Conservation (phyloP, 1,140 invertebrate species). For the Lordiphosa collinella region DNA sequence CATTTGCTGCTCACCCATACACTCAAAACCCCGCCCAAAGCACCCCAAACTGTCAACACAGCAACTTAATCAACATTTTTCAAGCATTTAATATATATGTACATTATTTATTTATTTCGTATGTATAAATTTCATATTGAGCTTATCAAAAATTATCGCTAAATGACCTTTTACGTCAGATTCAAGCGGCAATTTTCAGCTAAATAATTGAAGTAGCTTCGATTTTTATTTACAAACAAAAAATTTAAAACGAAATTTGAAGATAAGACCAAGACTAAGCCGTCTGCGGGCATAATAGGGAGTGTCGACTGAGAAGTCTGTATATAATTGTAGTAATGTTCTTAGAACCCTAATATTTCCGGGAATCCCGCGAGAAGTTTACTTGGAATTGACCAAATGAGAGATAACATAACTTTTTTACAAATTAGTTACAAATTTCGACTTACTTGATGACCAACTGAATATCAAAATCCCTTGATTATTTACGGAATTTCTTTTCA, state of each 20-base stretch:
- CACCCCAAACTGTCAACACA: conserved; percentile 50
- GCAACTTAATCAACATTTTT: conserved; percentile 51
- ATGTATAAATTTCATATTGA: conserved; percentile 29
- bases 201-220: conserved; percentile 32
- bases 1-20: conserved; percentile 18
- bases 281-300: too few species aligned
- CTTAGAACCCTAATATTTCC: too few species aligned
- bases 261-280: conserved; percentile 7
- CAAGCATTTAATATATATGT: conserved; percentile 3
- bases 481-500: too few species aligned
- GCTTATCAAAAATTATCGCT: conserved; percentile 67
- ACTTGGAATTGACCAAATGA: too few species aligned
- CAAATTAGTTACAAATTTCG: too few species aligned
- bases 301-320: too few species aligned
- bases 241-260: conserved; percentile 6
- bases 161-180: conserved; percentile 58
- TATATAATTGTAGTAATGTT: too few species aligned
- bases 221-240: conserved; percentile 26
- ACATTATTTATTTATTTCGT: conserved; percentile 31
- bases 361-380: too few species aligned
- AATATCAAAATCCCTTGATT: too few species aligned
- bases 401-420: too few species aligned
- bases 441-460: too few species aligned
- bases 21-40: conserved; percentile 15
- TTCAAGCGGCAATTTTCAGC: conserved; percentile 31